Base-by-base conservation (phyloP, 2,888 invertebrate species). In the Germaria angustata region DNA sequence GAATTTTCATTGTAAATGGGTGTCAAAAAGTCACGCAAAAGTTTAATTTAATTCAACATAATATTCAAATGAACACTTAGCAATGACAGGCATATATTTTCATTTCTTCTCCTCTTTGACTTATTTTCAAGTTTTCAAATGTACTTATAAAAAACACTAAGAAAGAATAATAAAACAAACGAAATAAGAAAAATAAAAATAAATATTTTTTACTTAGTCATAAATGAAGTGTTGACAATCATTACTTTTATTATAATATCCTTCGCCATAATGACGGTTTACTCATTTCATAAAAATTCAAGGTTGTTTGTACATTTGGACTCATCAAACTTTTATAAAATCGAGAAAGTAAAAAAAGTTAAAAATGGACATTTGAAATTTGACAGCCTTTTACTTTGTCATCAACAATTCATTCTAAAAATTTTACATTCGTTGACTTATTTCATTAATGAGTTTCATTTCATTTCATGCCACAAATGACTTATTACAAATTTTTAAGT, bases 1-100 rank as follows among this genome's bases (percentile, higher is more conserved):
- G 17, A 72, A 68, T 36, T 53, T 39, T 68, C 44, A 36, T 63
- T 80, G 20, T 65, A 53, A 76, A 46, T 80, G 76, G 57, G 76
- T 80, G 80, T 76, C 80, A 76, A 75, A 65, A 80, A 80, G 76
- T 76, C 80, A 80, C 76, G 80, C 76, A 76, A 80, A 80, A 76
- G 76, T 80, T 80, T 80, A 80, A 80, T 80, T 80, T 69, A 80
- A 79, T 72, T 72, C 63, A 76, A 63, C 61, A 32, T 76, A 68
- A 57, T 80, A 69, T 69, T 76, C 55, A 76, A 76, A 80, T 75
- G 68, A 76, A 75, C 44, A 75, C 53, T 68, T 53, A 66, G 59
- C 66, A 80, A 72, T 72, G 68, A 61, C 57, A 53, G 20, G 51
- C 57, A 24, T 57, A 66, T 17, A 49, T 22, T 46, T 55, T 53